Evolutionary conservation across 2,797 vertebrate species (phyloP), one percentile per base, ranked within the genome.

Genomic region (Typhlichthys subterraneus): DNA sequence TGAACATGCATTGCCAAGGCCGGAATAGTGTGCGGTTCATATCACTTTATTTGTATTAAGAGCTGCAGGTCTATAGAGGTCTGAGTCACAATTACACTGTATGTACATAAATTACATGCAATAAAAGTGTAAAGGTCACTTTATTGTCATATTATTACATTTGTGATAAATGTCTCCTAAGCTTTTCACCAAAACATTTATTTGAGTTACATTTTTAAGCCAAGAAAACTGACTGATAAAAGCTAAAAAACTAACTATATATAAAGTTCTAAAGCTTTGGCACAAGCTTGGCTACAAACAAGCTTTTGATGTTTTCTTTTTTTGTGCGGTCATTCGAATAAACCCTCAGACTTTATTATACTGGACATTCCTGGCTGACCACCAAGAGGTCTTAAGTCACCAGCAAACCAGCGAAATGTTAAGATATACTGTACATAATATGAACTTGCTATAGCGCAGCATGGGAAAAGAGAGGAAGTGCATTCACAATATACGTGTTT

Each of bases 341-440:
- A 67, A 53, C 70, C 79, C 53, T 82, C 75, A 79, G 52, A 69
- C 59, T 76, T 65, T 86, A 87, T 88, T 84, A 72, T 62, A 72
- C 67, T 73, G 53, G 87, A 90, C 85, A 85, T 83, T 66, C 59
- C 70, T 87, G 79, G 70, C 79, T 77, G 82, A 87, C 83, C 83
- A 65, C 50, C 2, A 9, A 64, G 66, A 73, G 82, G 80, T 78
- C 23, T 23, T 72, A 73, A 10, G 49, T 80, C 76, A 80, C 84
- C 85, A 75, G 85, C 77, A 85, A 74, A 80, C 70, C 65, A 57
- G 57, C 33, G 48, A 13, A 29, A 62, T 51, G 38, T 52, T 6
- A 13, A 29, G 61, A 63, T 66, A 69, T 63, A 61, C 71, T 65
- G 67, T 63, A 61, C 71, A 45, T 57, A 73, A 51, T 12, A 9